Evolutionary conservation across 2,797 vertebrate species (phyloP), one percentile per base, ranked within the genome.

Genomic region (Tinamus major): DNA sequence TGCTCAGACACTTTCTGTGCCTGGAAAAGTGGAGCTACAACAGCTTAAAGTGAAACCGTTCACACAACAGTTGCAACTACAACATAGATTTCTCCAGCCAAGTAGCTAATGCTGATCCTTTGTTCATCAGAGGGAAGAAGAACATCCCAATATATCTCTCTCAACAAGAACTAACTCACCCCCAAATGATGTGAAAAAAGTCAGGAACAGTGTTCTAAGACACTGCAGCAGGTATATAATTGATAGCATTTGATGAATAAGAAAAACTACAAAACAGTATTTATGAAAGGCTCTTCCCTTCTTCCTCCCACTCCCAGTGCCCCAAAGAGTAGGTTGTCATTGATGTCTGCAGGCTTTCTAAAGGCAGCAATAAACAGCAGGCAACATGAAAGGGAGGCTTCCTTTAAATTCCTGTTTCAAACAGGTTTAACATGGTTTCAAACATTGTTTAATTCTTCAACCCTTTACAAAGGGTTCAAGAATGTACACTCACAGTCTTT

Each of bases 1-100:
- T n/a, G 41, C n/a, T 65, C 39, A 64, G 62, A 64, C 20, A 31
- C 16, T 31, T 29, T 21, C 41, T 65, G 41, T n/a, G n/a, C 44
- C 42, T 67, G 31, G 21, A 48, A 13, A 46, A 33, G n/a, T 5
- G 10, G 77, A 94, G 29, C 48, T 67, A 58, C 58, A 39, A 46
- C 1, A 10, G 16, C 61, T 80, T 85, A 79, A 87, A 87, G 78
- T 18, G 61, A 75, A 93, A 65, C 44, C 56, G 24, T 65, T 85
- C 0, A 0, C 8, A 24, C 0, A 4, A 76, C 37, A 20, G n/a
- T 9, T 77, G 49, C 39, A 69, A 67, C 58, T 87, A 31, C 5
- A 79, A 37, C 0, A 3, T 8, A 37, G 29, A 41, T 74, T 86
- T 75, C 44, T 17, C 65, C 77, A 86, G 18, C 6, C 33, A 86